These are phyloP conservation scores for Heterodera filipjevi DNA, from an alignment of 2,888 invertebrate species.

Conservation along the genomic window DNA sequence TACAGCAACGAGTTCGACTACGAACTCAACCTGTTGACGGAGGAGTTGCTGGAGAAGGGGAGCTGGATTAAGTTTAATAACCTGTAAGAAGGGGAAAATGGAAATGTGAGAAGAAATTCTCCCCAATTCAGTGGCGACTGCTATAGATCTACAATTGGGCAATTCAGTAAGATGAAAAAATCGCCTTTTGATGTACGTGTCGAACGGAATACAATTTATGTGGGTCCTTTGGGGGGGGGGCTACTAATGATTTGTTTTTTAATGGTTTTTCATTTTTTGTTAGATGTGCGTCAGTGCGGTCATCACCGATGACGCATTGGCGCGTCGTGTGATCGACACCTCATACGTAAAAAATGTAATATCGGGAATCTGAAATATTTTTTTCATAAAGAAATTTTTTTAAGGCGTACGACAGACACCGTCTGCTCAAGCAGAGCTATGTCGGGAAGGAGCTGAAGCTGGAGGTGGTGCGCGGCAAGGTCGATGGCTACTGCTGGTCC, in stretches of 20 bases:
- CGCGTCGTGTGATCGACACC: not conserved
- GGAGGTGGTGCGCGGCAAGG: not conserved
- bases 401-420: not conserved
- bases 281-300: not conserved
- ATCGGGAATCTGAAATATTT: not conserved
- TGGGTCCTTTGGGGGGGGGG: not conserved
- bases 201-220: slow-evolving; percentile 9
- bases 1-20: slow-evolving; percentile 9
- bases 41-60: not conserved
- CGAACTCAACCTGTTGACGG: not conserved
- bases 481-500: not conserved
- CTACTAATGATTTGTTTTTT: too few species aligned
- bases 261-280: not conserved
- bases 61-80: slow-evolving; percentile 9
- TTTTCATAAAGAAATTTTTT: not conserved
- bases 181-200: not conserved
- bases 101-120: not conserved
- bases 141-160: not conserved
- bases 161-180: not conserved
- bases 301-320: not conserved
- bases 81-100: not conserved
- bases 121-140: not conserved
- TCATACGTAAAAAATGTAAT: not conserved
- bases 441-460: not conserved
- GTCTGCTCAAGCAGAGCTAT: not conserved